Base-by-base conservation (phyloP, 2,888 invertebrate species). In the Latrodectus elegans region DNA sequence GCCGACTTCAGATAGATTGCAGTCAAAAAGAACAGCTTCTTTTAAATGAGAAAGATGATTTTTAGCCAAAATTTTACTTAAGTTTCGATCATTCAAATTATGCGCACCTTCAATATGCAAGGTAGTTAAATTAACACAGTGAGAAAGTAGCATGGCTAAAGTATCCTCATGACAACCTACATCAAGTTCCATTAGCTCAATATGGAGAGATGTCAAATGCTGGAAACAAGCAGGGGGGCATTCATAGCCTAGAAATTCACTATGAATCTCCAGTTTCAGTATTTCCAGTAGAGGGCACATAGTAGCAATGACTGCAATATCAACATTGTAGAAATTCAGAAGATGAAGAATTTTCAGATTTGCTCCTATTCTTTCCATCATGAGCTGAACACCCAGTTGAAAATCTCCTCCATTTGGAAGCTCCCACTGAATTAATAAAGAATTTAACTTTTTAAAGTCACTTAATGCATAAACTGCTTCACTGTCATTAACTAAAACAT, bases 351-450 rank as follows among this genome's bases (percentile, higher is more conserved):
- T 52, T 74, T 55, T 84, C 26, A 88, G 74, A 38, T 81, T 78
- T 53, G 3, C 11, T 0, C 88, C 88, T 12, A 88, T 83, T n/a
- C 76, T 68, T 26, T 75, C 75, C 14, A 88, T 10, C n/a, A 85
- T 55, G 8, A 67, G 17, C 17, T 77, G 70, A 17, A 82, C 52
- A 4, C 88, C 88, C 10, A 73, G 55, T n/a, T 60, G 68, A 51
- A 84, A 88, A 74, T 85, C 68, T 15, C 85, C 84, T 8, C 80
- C 60, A 53, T 71, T 15, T 14, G 76, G 67, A 14, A 70, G 17
- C 70, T 74, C 88, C 88, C 88, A 88, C 53, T 85, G 88, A 11
- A 88, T 38, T 4, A 88, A 49, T 51, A 88, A 52, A 17, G 73
- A 74, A 26, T 76, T 73, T 3, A 88, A 70, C 22, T 82, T 65